phyloP scores from a whole-genome alignment of 2,113 vertebrate species.

The Oncorhynchus tshawytscha region DNA sequence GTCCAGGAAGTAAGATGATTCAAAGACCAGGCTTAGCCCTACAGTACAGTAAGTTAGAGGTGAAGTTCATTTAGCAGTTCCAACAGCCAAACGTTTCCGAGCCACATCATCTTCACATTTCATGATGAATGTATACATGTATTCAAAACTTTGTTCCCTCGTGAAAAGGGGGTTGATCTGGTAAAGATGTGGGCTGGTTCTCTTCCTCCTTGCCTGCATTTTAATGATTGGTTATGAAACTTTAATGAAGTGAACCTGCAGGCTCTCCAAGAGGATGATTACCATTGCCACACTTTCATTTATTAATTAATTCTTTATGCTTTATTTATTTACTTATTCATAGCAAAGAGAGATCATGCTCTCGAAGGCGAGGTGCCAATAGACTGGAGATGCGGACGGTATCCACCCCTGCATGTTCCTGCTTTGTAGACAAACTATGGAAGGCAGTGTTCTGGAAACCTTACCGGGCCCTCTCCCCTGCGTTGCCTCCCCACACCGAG shows the following conservation, averaged over 20 bases:
- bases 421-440: conserved; percentile 7
- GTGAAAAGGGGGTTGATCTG: conserved; percentile 14
- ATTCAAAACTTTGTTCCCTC: conserved; percentile 1
- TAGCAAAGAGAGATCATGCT: not conserved
- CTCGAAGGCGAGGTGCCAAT: not conserved
- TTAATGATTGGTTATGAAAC: conserved; percentile 27
- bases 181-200: conserved; percentile 8
- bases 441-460: conserved; percentile 12
- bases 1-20: not conserved
- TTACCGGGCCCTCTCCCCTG: not conserved
- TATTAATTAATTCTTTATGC: conserved; percentile 5
- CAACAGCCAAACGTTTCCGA: too few species aligned
- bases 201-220: not conserved
- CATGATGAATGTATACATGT: not conserved
- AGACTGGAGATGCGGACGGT: not conserved
- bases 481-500: not conserved
- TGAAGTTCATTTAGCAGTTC: not conserved
- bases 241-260: conserved; percentile 20
- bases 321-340: not conserved
- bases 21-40: not conserved
- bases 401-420: conserved; percentile 3
- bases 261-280: conserved; percentile 4
- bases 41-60: too few species aligned
- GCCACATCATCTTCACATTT: not conserved
- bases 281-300: conserved; percentile 8